A percentile compares a stretch with the other conserved stretches of the same genome.
These are phyloP conservation scores for Drosophila leontia DNA, from an alignment of 1,140 invertebrate genomes.

Conservation along the genomic window DNA sequence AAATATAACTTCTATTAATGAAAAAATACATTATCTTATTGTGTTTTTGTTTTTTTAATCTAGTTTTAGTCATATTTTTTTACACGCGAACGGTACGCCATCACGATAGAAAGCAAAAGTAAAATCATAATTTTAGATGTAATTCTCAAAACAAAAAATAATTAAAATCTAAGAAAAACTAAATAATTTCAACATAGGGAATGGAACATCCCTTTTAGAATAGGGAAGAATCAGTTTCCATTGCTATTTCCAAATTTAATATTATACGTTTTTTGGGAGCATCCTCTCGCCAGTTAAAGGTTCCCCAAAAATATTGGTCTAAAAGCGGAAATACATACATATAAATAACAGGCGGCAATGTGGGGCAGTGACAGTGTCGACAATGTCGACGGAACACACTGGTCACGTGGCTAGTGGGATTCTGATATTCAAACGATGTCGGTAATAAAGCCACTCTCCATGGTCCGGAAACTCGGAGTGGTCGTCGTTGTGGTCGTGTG, in stretches of 20 bases:
- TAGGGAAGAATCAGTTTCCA: not conserved
- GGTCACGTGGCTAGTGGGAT: slow-evolving; percentile 41
- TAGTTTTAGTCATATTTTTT: too few species aligned
- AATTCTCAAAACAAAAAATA: not conserved
- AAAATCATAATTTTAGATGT: too few species aligned
- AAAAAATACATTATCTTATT: too few species aligned
- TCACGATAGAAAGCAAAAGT: too few species aligned
- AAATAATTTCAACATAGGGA: not conserved
- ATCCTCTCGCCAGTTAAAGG: slow-evolving; percentile 14
- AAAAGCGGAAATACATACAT: slow-evolving; percentile 59
- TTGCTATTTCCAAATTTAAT: not conserved
- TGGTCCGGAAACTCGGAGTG: slow-evolving; percentile 64
- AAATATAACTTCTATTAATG: too few species aligned
- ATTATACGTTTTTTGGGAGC: slow-evolving; percentile 13
- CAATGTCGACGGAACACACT: slow-evolving; percentile 18
- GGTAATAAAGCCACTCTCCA: slow-evolving; percentile 46
- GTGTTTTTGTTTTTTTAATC: too few species aligned
- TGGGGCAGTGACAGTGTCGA: slow-evolving; percentile 25
- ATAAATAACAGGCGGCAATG: slow-evolving; percentile 59
- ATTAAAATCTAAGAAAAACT: not conserved
- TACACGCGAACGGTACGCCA: too few species aligned
- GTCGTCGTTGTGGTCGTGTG: slow-evolving; percentile 82
- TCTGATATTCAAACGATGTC: slow-evolving; percentile 29
- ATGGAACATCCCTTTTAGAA: not conserved
- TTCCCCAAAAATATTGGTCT: slow-evolving; percentile 54